Base-by-base conservation (phyloP, 1,140 invertebrate genomes). In the Drosophila athabasca region DNA sequence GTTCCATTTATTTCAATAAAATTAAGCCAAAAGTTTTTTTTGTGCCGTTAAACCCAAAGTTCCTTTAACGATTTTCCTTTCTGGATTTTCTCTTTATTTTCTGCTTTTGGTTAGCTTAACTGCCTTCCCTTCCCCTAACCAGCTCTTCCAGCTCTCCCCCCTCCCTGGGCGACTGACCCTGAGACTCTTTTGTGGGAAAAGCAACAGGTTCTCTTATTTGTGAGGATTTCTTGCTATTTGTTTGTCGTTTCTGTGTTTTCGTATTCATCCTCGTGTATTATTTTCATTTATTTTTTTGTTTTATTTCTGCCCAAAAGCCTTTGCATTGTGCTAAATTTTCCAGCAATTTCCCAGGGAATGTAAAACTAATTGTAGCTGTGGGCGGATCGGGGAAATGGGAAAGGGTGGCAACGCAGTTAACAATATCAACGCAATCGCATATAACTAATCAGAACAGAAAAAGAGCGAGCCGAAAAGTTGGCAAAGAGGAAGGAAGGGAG, bases 1-100 rank as follows among this genome's bases (percentile, higher is more conserved):
- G 8, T 26, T 31, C 65, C 67, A 70, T 70, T 70, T 58, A 58
- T 70, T 70, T 70, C 52, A 69, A 70, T 69, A 70, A 67, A 70
- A 70, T 70, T 39, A 70, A 70, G 64, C 65, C 67, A 48, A 26
- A 69, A 69, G 67, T 69, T 70, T 69, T 49, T 58, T 35, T 41
- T 17, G 67, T 39, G 35, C 35, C 35, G 3, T 19, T 70, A 69
- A 70, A 22, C 67, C 67, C n/a, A 31, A 69, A 70, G 35, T 70
- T 58, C 45, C 67, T 69, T 69, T 70, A 35, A 58, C 64, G 67
- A 70, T 70, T 70, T 69, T 55, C 45, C 52, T 13, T 39, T 39
- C 35, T 13, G 35, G 11, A 13, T 39, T 39, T 39, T 39, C 35
- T 39, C 35, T 39, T 39, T 39, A 13, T 39, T 39, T 39, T 39